Base-by-base conservation (phyloP, 2,113 vertebrate genomes). In the Cettia cetti region DNA sequence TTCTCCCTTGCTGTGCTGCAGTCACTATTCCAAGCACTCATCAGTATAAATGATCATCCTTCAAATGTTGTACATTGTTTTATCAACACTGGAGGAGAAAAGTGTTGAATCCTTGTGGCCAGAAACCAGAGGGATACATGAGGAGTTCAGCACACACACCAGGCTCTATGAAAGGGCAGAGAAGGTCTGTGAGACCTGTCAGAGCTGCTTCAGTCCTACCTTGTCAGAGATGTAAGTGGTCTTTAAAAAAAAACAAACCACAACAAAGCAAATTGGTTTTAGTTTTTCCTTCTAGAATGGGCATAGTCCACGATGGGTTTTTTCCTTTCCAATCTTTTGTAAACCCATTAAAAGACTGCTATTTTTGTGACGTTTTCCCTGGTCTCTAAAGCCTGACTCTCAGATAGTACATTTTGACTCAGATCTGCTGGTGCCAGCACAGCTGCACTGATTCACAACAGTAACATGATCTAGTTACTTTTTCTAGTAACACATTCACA, bases 401-500 rank as follows among this genome's bases (percentile, higher is more conserved):
- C 75, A 61, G 69, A 68, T n/a, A 69, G 47, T 52, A 24, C 14
- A 2, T 80, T 90, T 88, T 54, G 71, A 66, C 64, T 71, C 28
- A 28, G 47, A 44, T 83, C 79, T 88, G 60, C 78, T 87, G 61
- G 24, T 87, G 65, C 81, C 54, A 44, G 72, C 79, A 44, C 81
- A 94, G 87, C 86, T 85, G 82, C 90, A 40, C 52, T 64, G 59
- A 83, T 88, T 90, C 86, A 91, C 64, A 82, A 40, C 89, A 80
- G 86, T 82, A 87, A 95, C 39, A 65, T 15, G 65, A 92, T 82
- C 83, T 22, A 31, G 78, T 82, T 85, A 39, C 88, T 93, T 96
- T 95, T 96, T 56, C 82, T 94, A 83, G 85, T 75, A 83, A 70
- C 92, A 93, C 90, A 78, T 93, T 92, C 90, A 94, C 75, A 82